Evolutionary conservation across 2,888 invertebrate species (phyloP).

Genomic region (Entomobrya multifasciata): DNA sequence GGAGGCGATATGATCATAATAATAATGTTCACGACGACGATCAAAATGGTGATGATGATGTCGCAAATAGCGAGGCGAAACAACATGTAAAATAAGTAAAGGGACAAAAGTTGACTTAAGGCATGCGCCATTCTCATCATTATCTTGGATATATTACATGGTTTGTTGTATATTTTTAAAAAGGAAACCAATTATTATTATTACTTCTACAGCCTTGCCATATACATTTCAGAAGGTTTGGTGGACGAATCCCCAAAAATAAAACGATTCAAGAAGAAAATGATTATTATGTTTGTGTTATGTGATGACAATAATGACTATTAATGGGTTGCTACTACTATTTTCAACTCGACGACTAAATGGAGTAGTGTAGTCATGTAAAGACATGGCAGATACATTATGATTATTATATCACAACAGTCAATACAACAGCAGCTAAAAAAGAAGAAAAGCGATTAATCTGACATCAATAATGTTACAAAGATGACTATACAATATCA

Average conservation of each 20-base stretch:
- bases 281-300: slow-evolving; percentile 19
- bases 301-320: slow-evolving; percentile 61
- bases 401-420: slow-evolving; percentile 6
- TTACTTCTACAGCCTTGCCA: slow-evolving; percentile 49
- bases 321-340: slow-evolving; percentile 60
- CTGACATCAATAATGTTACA: slow-evolving; percentile 67
- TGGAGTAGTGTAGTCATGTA: slow-evolving; percentile 63
- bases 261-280: slow-evolving; percentile 33
- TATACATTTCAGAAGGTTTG: slow-evolving; percentile 44
- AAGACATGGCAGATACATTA: slow-evolving; percentile 46
- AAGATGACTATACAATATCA: not conserved
- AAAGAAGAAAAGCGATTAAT: slow-evolving; percentile 65
- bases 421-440: slow-evolving; percentile 40
- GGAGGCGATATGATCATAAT: slow-evolving; percentile 43
- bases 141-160: not conserved
- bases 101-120: slow-evolving; percentile 70
- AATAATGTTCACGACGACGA: slow-evolving; percentile 37
- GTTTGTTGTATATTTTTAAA: slow-evolving; percentile 9
- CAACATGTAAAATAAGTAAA: slow-evolving; percentile 52
- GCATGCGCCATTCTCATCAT: slow-evolving; percentile 50
- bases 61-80: slow-evolving; percentile 44
- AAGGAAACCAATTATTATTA: slow-evolving; percentile 18
- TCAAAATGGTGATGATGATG: slow-evolving; percentile 30
- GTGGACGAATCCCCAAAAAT: slow-evolving; percentile 6
- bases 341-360: slow-evolving; percentile 27